Evolutionary conservation across 2,797 vertebrate genomes (phyloP), one percentile per base, ranked within the genome.

Genomic region (Periophthalmus magnuspinnatus): DNA sequence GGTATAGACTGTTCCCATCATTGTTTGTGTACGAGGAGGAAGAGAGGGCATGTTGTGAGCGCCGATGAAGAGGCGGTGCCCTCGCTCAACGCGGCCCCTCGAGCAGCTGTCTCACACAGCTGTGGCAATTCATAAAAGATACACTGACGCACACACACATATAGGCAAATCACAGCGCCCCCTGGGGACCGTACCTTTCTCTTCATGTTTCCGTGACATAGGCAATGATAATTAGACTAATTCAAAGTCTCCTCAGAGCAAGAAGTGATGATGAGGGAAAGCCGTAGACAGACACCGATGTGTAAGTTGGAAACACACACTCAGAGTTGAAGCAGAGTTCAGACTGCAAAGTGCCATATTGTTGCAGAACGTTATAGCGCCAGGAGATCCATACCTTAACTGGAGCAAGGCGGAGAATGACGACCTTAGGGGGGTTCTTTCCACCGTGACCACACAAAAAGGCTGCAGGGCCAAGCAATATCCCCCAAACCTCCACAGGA

Each of bases 191-290:
- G 70, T 75, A 82, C 80, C 88, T 90, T 87, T 86, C 75, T 83
- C 80, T 64, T 84, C 82, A 74, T 85, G 88, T 88, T 88, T 85
- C 84, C 58, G 59, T 84, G 81, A 88, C 83, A 86, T 67, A 76
- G 87, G 86, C 80, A 19, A 82, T 86, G 86, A 85, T 89, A 92
- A 91, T 90, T 88, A 90, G 85, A 85, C 88, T 85, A 86, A 91
- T 89, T 86, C 87, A 90, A 89, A 87, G 86, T 86, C 80, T 92
- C 84, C 86, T 89, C 86, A 65, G 81, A 87, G 80, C 57, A 70
- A 76, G 77, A 72, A 67, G 75, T 22, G 50, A 59, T 79, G 80
- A 80, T 77, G 82, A 87, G 68, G 72, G 17, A 48, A 72, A 80
- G 73, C 82, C 78, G 61, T 11, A 81, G 50, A 70, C 82, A 85